Evolutionary conservation across 1,140 invertebrate species (phyloP).

Genomic region (Drosophila athabasca): DNA sequence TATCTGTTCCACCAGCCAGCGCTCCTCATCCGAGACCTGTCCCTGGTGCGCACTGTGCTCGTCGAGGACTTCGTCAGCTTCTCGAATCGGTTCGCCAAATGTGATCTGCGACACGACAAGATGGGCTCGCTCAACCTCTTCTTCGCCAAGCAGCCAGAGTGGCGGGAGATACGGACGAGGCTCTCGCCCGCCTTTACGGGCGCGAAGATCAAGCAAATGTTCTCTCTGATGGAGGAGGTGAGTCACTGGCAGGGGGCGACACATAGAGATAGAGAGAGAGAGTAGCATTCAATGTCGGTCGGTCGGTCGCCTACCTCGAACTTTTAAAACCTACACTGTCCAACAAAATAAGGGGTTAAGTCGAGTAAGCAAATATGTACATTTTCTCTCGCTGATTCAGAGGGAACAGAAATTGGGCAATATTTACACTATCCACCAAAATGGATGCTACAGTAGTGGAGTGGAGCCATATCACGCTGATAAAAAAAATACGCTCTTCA

Average conservation of each 20-base stretch:
- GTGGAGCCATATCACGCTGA: too few relatives aligned
- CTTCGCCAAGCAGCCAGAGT: conserved; percentile 79
- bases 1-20: conserved; percentile 84
- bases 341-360: not conserved
- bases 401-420: too few relatives aligned
- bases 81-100: conserved; percentile 76
- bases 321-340: conserved; percentile 20
- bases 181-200: conserved; percentile 85
- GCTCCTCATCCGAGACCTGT: conserved; percentile 85
- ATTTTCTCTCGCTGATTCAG: too few relatives aligned
- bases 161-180: conserved; percentile 85
- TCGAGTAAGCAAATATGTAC: too few relatives aligned
- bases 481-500: too few relatives aligned
- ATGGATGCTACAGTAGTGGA: too few relatives aligned
- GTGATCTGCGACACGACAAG: conserved; percentile 64
- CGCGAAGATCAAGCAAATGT: conserved; percentile 86
- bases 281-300: not conserved
- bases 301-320: not conserved
- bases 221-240: conserved; percentile 84
- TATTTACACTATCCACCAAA: too few relatives aligned
- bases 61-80: conserved; percentile 84
- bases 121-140: conserved; percentile 80
- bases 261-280: not conserved
- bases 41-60: conserved; percentile 84
- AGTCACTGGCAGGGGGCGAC: conserved; percentile 15